These are phyloP conservation scores for Drymonia ruficornis DNA, from an alignment of 2,888 invertebrate genomes.

Conservation along the genomic window DNA sequence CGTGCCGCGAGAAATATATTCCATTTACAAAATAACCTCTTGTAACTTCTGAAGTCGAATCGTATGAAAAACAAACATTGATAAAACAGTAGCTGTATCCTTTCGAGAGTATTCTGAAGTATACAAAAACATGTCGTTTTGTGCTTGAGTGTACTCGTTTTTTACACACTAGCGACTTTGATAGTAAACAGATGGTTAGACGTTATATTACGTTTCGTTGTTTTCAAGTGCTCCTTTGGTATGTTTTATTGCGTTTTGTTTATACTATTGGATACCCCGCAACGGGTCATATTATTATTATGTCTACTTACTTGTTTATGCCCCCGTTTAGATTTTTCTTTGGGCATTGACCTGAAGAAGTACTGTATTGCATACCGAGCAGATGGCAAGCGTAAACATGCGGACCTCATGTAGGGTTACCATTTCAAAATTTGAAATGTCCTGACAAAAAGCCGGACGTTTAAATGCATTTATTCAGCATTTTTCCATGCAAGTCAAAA, in stretches of 20 bases:
- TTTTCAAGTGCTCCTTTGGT: constrained; percentile 10
- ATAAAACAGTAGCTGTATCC: constrained; percentile 23
- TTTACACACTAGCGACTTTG: constrained; percentile 16
- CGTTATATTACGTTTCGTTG: neutral
- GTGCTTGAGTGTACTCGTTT: constrained; percentile 17
- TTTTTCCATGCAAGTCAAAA: no score
- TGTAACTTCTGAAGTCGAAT: constrained; percentile 1
- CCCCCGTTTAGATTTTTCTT: no score
- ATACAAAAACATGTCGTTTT: constrained; percentile 11
- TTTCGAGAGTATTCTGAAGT: neutral
- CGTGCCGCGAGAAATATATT: constrained; percentile 4
- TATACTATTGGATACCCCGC: constrained; percentile 1
- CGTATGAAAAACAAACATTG: constrained; percentile 18
- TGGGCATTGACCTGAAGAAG: no score
- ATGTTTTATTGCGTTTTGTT: constrained; percentile 3
- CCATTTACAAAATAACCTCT: constrained; percentile 11
- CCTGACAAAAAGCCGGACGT: no score
- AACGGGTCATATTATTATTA: constrained; percentile 2
- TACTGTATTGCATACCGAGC: no score
- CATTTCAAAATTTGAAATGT: no score
- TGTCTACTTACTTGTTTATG: no score
- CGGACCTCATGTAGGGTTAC: no score
- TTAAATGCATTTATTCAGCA: no score
- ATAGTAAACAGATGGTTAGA: constrained; percentile 22
- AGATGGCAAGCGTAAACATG: no score